Base-by-base conservation (phyloP, 2,888 invertebrate species). In the Thera obeliscata region DNA sequence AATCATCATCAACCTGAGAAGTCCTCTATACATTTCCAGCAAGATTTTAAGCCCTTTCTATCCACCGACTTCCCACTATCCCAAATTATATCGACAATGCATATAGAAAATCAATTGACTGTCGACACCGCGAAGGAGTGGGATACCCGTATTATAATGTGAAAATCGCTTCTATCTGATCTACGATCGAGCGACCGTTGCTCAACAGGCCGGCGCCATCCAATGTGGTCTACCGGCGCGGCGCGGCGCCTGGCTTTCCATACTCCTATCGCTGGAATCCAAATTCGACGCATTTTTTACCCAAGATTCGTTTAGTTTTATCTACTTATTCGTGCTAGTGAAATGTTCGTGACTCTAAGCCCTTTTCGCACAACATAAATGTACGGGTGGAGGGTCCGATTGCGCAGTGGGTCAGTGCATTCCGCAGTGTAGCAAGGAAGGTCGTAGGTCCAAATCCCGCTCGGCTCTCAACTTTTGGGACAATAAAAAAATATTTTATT, bases 221-320 rank as follows among this genome's bases (percentile, higher is more conserved):
- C 89, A 87, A 77, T 81, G 89, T 88, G 90, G 66, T 66, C 65
- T 66, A 69, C 62, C 66, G 71, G 71, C 22, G 22, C 22, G 71
- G 71, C 22, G 22, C 22, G 22, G 22, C 73, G 81, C 78, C 76
- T 78, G 79, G 78, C 82, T 76, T 82, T 89, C 86, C 85, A 88
- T 87, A 46, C 9, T 46, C 43, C 87, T 90, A 88, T 89, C 89
- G 81, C 82, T 76, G 85, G 85, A 84, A 90, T 90, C 89, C 89
- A 61, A 69, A 69, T 65, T 58, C 64, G 38, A 38, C 62, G 56
- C 73, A 62, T 71, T 73, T 74, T 70, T 68, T 66, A 71, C 61
- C 64, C 60, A n/a, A 61, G 66, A 64, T 69, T 67, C 67, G 66
- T 66, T 59, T 36, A 50, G 52, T 61, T 54, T 64, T 50, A 46